Evolutionary conservation across 2,888 invertebrate genomes (phyloP).

Genomic region (Sepiola atlantica): DNA sequence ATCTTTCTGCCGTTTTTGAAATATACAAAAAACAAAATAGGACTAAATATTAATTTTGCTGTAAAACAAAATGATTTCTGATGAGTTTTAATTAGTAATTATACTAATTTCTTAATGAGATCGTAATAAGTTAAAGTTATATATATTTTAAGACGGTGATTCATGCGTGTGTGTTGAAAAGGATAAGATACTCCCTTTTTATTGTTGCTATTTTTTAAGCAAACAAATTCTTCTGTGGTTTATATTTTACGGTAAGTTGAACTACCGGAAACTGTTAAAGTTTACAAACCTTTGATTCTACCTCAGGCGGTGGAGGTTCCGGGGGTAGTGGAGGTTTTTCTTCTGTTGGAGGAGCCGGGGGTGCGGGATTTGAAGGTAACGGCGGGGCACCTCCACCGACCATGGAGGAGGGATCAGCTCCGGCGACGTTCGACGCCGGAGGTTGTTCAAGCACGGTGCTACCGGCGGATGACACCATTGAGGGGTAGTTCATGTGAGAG

Average conservation of each 20-base stretch:
- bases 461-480: constrained; percentile 23
- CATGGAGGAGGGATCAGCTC: background rate
- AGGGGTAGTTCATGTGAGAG: background rate
- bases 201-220: no score
- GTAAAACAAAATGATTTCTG: background rate
- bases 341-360: constrained; percentile 63
- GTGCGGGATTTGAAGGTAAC: constrained; percentile 57
- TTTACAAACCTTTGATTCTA: constrained; percentile 51
- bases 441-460: background rate
- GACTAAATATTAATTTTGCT: background rate
- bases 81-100: background rate
- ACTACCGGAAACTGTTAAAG: background rate
- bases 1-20: background rate
- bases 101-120: background rate
- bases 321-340: constrained; percentile 70
- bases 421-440: background rate
- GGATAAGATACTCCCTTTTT: background rate
- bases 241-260: background rate
- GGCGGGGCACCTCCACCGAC: constrained; percentile 32
- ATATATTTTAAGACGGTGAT: no score
- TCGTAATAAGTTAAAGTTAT: background rate
- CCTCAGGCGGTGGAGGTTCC: constrained; percentile 67
- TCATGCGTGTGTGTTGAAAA: background rate
- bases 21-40: background rate
- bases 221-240: no score